Evolutionary conservation across 1,140 invertebrate genomes (phyloP).

Genomic region (Drosophila leontia): DNA sequence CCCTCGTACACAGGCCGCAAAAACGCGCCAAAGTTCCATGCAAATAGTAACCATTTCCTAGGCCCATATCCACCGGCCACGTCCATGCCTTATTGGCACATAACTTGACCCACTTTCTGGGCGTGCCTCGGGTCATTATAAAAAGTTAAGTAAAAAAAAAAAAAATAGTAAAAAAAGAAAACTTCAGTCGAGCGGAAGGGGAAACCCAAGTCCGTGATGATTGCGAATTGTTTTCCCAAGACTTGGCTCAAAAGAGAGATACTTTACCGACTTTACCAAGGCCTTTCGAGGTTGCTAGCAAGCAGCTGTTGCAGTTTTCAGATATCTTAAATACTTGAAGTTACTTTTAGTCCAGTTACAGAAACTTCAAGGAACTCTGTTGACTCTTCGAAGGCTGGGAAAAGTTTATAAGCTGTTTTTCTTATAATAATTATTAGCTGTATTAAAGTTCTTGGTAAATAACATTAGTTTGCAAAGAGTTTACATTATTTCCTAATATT

Average conservation of each 20-base stretch:
- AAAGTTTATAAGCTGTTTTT: neutral
- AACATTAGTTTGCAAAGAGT: too few species aligned
- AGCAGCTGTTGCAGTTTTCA: conserved; percentile 61
- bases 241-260: conserved; percentile 40
- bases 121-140: conserved; percentile 48
- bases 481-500: neutral
- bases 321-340: conserved; percentile 41
- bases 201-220: conserved; percentile 20
- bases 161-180: neutral
- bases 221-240: conserved; percentile 52
- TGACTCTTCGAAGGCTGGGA: neutral
- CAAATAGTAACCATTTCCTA: conserved; percentile 59
- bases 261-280: conserved; percentile 25
- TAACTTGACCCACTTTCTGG: conserved; percentile 45
- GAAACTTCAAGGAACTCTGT: conserved; percentile 9
- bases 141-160: conserved; percentile 21
- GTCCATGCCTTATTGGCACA: conserved; percentile 52
- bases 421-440: conserved; percentile 5
- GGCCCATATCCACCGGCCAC: conserved; percentile 31
- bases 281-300: conserved; percentile 27
- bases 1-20: conserved; percentile 60
- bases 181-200: conserved; percentile 24
- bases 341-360: conserved; percentile 12
- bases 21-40: conserved; percentile 77
- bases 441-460: neutral